phyloP scores from a whole-genome alignment of 2,113 vertebrate species.

The Carollia perspicillata region DNA sequence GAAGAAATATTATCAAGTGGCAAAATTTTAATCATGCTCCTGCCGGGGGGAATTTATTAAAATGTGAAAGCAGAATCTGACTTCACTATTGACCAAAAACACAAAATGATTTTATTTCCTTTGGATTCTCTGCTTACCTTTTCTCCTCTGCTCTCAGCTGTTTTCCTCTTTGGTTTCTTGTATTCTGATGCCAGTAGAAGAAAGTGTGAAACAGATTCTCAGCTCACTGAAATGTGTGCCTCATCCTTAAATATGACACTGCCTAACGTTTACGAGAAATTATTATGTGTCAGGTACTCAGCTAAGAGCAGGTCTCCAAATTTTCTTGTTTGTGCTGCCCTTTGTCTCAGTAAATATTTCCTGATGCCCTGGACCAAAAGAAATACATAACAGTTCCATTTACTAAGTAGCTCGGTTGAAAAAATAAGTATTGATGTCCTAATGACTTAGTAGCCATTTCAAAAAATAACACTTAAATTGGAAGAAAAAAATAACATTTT shows the following conservation, averaged over 20 bases:
- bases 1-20: not conserved
- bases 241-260: not conserved
- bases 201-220: not conserved
- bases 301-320: not conserved
- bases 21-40: not conserved
- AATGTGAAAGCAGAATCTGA: not conserved
- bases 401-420: not conserved
- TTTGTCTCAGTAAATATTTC: not conserved
- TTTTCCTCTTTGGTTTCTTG: not conserved
- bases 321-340: not conserved
- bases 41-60: slow-evolving; percentile 12
- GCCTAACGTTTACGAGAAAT: not conserved
- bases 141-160: not conserved
- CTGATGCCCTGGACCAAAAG: not conserved
- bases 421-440: not conserved
- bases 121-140: not conserved
- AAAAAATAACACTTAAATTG: not conserved
- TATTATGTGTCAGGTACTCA: not conserved
- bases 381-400: not conserved
- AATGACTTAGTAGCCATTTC: not conserved
- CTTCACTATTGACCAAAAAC: not conserved
- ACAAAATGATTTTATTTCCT: not conserved
- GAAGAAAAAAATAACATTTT: slow-evolving; percentile 19
- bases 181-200: not conserved
- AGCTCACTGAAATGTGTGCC: not conserved